phyloP scores from a whole-genome alignment of 2,888 invertebrate species.

The Apomyelois bistriatella region DNA sequence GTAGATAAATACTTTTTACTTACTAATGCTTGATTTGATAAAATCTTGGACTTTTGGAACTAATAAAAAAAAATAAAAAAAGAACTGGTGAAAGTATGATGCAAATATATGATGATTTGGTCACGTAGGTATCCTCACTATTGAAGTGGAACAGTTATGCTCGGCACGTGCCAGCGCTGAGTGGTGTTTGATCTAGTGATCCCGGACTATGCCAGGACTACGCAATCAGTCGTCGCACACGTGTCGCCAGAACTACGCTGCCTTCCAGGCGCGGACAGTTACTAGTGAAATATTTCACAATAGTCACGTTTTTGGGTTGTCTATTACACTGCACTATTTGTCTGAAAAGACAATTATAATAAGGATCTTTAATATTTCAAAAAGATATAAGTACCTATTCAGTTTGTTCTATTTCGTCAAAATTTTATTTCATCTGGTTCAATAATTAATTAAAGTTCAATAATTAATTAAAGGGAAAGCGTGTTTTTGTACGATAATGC shows the following conservation, averaged over 20 bases:
- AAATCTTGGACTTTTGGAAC: too few species aligned
- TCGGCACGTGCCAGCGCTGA: slow-evolving; percentile 47
- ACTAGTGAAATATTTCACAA: neutral
- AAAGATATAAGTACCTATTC: too few species aligned
- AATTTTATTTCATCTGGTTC: too few species aligned
- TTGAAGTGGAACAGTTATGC: slow-evolving; percentile 23
- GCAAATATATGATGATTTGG: slow-evolving; percentile 21
- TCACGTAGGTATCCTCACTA: slow-evolving; percentile 43
- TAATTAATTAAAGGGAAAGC: too few species aligned
- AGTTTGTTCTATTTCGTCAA: too few species aligned
- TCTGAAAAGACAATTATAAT: too few species aligned
- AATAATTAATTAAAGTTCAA: too few species aligned
- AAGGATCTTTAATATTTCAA: too few species aligned
- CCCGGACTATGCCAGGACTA: slow-evolving; percentile 20
- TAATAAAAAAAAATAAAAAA: too few species aligned
- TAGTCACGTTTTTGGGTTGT: neutral
- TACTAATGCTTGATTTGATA: too few species aligned
- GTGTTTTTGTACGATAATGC: too few species aligned
- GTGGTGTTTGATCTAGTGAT: slow-evolving; percentile 51
- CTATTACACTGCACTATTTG: neutral
- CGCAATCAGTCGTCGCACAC: slow-evolving; percentile 17
- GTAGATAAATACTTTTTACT: too few species aligned
- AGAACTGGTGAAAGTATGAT: neutral
- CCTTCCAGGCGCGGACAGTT: neutral
- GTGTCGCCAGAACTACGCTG: neutral